phyloP scores from a whole-genome alignment of 23 tunicate genomes.

The Halocynthia roretzi region DNA sequence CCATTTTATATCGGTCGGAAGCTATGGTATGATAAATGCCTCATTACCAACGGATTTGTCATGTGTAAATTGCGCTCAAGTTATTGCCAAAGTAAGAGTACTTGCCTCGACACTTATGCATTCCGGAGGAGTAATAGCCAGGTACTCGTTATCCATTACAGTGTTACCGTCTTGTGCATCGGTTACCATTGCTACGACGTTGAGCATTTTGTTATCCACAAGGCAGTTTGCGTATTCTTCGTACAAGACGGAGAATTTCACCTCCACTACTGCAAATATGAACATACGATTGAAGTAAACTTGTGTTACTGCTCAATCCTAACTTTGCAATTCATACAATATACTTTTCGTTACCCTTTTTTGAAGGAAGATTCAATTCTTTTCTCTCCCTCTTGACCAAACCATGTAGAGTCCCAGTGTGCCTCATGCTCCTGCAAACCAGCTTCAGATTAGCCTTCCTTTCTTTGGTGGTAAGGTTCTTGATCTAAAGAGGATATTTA shows the following conservation, averaged over 20 bases:
- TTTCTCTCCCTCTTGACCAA: background rate
- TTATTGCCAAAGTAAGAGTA: too few relatives aligned
- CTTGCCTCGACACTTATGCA: background rate
- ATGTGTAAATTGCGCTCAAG: too few relatives aligned
- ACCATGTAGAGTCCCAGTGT: background rate
- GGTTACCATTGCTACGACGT: conserved; percentile 10
- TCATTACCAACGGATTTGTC: too few relatives aligned
- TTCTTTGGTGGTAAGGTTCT: background rate
- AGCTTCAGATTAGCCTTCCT: background rate
- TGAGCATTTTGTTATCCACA: conserved; percentile 8
- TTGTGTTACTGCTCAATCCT: too few relatives aligned
- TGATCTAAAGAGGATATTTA: background rate
- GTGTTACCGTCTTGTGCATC: conserved; percentile 22
- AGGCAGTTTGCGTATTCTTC: background rate
- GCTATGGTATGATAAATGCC: too few relatives aligned
- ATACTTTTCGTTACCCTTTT: background rate
- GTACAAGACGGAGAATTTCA: background rate
- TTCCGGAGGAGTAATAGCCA: background rate
- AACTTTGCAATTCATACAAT: too few relatives aligned
- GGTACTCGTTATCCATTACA: background rate
- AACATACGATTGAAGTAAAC: too few relatives aligned
- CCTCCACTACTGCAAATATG: background rate
- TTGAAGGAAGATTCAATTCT: background rate
- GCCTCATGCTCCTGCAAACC: background rate
- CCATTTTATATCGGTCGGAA: too few relatives aligned